Evolutionary conservation across 2,888 invertebrate species (phyloP).

Genomic region (Suillia variegata): DNA sequence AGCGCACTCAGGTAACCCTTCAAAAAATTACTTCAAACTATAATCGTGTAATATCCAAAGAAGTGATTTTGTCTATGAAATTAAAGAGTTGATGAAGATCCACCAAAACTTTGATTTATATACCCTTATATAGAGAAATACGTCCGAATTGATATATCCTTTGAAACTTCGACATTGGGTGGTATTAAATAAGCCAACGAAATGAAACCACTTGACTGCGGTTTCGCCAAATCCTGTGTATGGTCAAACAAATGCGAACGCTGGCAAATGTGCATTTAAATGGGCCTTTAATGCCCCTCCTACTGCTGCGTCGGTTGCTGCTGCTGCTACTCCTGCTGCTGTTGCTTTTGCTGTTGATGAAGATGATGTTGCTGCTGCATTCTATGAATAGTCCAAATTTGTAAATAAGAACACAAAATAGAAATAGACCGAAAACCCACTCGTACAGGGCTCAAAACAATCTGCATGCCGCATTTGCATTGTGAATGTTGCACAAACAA

Average conservation of each 20-base stretch:
- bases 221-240: no score
- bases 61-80: no score
- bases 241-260: neutral
- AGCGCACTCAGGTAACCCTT: no score
- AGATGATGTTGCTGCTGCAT: neutral
- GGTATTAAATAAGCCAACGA: no score
- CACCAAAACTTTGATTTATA: no score
- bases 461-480: neutral
- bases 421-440: neutral
- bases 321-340: neutral
- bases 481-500: slow-evolving; percentile 17
- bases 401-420: neutral
- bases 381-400: slow-evolving; percentile 1
- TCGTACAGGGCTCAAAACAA: neutral
- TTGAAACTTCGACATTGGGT: no score
- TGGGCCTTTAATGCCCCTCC: neutral
- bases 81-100: no score
- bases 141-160: no score
- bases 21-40: no score
- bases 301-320: neutral
- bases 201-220: no score
- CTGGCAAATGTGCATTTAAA: neutral
- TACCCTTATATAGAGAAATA: no score
- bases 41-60: no score
- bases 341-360: neutral